Evolutionary conservation across 2,797 vertebrate genomes (phyloP), one percentile per base, ranked within the genome.

Genomic region (Sebastolobus alascanus): DNA sequence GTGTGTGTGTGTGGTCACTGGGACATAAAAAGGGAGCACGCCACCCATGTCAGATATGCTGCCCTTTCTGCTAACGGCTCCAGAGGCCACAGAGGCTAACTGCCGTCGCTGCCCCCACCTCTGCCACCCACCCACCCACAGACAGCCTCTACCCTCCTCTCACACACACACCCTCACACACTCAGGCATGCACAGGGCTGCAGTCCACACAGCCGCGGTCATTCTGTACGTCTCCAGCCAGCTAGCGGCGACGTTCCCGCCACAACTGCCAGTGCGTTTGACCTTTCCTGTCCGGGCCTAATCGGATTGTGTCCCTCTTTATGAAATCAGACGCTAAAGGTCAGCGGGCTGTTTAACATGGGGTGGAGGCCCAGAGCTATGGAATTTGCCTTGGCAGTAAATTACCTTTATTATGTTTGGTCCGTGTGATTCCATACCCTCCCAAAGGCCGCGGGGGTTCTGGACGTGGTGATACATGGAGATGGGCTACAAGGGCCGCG

Each of bases 281-380:
- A 98, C 97, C 97, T 98, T 98, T 96, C 97, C 96, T 96, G 96
- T 97, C 96, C 93, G 89, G 96, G 95, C 96, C 96, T 98, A 98
- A 98, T 98, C 97, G 96, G 97, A 98, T 98, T 98, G 97, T 96
- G 96, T 96, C 96, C 96, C 86, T 96, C 96, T 97, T 98, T 98
- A 97, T 97, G 97, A 97, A 98, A 98, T 97, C 97, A 97, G 96
- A 96, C 96, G 86, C 96, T 96, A 98, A 98, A 98, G 97, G 97
- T 98, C 97, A 97, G 94, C 89, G 88, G 95, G 96, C 97, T 97
- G 97, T 97, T 97, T 98, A 98, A 97, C 97, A 96, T 96, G 95
- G 96, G 87, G 89, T 77, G 83, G 95, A 95, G 95, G 95, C 96
- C 97, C 96, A 96, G 95, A 98, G 97, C 97, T 96, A 98, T 96